Evolutionary conservation across 1,140 invertebrate species (phyloP), one percentile per base, ranked within the genome.

Genomic region (Conus betulinus): DNA sequence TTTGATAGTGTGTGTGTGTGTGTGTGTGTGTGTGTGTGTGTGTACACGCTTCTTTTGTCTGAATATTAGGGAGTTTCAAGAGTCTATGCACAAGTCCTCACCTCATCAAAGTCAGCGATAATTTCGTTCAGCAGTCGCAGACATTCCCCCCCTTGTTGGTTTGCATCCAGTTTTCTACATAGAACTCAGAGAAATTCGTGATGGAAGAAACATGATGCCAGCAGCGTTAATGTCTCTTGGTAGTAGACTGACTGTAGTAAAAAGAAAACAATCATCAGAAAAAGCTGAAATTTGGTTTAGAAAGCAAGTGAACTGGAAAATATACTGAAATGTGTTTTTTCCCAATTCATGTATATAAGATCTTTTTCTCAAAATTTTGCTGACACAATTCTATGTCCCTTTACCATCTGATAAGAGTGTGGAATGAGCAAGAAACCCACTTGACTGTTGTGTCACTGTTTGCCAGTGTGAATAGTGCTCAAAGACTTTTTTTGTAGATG

Each of bases 121-220:
- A 99, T 98, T 97, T 99, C 99, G 95, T 99, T 99, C n/a, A 99
- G 96, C 71, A 95, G 90, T 95, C 99, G 98, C 92, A 99, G 97
- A 88, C 99, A 96, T 96, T 99, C 99, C 95, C 99, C 98, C 88
- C 99, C 96, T 53, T 98, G 98, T 94, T 99, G 98, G 78, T 98
- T n/a, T 94, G 92, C 98, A 95, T 99, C 98, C 91, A 98, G 96
- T 96, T n/a, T n/a, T 99, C 98, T 92, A 97, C 98, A 95, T 99
- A 99, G 96, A 99, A 99, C 95, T 99, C 98, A 94, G 98, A 98
- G 95, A 98, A 99, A 96, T 99, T 99, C 89, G 98, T 97, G 93
- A 99, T 98, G n/a, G 98, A 98, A 25, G 98, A 98, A 99, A 99
- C 90, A 99, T 97, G 39, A 99, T 98, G 84, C 98, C 98, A 55